phyloP scores from a whole-genome alignment of 2,113 vertebrate species.

The Tricholaema leucomelas region DNA sequence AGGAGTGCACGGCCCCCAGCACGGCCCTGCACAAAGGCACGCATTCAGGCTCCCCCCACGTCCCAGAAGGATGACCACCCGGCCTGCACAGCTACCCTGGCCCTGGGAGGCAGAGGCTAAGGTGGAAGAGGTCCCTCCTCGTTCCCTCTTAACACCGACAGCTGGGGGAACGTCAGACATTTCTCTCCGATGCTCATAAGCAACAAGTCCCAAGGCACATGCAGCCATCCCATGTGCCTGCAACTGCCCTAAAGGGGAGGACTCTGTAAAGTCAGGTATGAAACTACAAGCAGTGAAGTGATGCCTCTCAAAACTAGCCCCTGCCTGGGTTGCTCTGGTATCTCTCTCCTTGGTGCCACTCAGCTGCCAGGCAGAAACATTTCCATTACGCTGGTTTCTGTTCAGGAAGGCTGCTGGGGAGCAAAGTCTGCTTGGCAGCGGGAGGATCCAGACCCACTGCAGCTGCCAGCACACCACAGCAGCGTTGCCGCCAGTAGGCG shows the following conservation, averaged over 20 bases:
- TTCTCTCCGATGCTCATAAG: neutral
- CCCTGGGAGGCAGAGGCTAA: rapidly evolving
- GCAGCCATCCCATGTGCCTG: rapidly evolving
- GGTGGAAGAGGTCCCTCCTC: neutral
- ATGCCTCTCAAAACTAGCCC: neutral
- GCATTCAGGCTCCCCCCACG: neutral
- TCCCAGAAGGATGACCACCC: rapidly evolving
- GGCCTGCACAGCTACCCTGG: rapidly evolving
- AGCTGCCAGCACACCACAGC: neutral
- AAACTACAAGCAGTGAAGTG: rapidly evolving
- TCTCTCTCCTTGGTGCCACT: neutral
- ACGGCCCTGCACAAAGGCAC: neutral
- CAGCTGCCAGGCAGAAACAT: neutral
- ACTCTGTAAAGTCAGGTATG: rapidly evolving
- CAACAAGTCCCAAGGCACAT: neutral
- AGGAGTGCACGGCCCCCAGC: rapidly evolving
- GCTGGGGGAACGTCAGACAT: rapidly evolving
- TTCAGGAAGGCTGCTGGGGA: neutral
- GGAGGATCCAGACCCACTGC: neutral
- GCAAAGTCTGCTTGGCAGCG: neutral
- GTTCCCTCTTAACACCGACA: rapidly evolving
- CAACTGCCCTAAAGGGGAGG: rapidly evolving
- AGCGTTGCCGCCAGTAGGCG: neutral
- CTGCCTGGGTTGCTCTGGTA: neutral
- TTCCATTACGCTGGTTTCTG: rapidly evolving